These are phyloP conservation scores for Heliothis subflexa DNA, from an alignment of 1,140 invertebrate genomes.

Conservation along the genomic window DNA sequence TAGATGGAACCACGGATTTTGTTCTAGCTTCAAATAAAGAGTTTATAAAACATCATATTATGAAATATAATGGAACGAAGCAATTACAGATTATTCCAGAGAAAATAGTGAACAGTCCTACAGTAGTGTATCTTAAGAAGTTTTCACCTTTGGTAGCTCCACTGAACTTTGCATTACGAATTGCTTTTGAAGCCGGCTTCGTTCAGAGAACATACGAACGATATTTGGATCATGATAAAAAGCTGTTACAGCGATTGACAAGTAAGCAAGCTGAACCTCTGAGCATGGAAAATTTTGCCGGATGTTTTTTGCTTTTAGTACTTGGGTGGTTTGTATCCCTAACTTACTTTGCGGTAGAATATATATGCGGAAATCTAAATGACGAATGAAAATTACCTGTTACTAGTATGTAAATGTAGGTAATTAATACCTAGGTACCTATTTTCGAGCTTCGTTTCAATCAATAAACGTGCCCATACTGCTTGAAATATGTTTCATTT, in stretches of 20 bases:
- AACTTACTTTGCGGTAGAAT: conserved; percentile 67
- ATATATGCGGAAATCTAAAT: conserved; percentile 20
- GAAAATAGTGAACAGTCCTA: conserved; percentile 70
- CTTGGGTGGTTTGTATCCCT: conserved; percentile 62
- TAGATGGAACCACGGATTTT: conserved; percentile 60
- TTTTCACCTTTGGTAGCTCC: conserved; percentile 60
- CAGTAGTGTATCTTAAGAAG: conserved; percentile 70
- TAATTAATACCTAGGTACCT: too few species aligned
- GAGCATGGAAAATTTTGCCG: conserved; percentile 61
- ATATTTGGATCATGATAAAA: conserved; percentile 52
- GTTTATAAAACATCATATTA: conserved; percentile 60
- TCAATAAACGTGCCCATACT: too few species aligned
- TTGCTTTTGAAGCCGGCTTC: conserved; percentile 65
- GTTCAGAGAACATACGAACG: conserved; percentile 56
- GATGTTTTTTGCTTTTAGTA: conserved; percentile 60
- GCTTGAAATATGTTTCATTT: too few species aligned
- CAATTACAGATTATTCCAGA: conserved; percentile 66
- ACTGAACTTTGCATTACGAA: conserved; percentile 57
- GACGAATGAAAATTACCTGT: neutral
- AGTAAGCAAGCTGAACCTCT: conserved; percentile 47
- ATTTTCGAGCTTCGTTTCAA: too few species aligned
- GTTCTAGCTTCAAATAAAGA: conserved; percentile 70
- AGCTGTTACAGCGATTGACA: conserved; percentile 48
- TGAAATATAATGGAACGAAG: conserved; percentile 55
- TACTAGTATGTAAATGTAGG: neutral